Percentiles rank a stretch among this genome's conserved stretches.
phyloP scores from a whole-genome alignment of 2,888 invertebrate genomes.

The Pseudococcus jackbeardsleyi region DNA sequence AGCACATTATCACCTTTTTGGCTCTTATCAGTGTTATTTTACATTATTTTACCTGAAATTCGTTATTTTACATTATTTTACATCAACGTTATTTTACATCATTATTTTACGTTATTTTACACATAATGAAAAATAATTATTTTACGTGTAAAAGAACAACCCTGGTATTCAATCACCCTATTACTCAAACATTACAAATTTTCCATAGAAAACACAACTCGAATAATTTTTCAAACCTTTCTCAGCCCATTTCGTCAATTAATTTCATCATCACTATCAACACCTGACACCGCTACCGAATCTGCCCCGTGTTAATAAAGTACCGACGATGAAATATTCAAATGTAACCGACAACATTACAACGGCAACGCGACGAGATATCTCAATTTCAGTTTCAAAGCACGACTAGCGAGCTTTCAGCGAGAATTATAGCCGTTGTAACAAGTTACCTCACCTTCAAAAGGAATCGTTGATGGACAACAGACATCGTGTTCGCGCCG shows the following conservation, averaged over 20 bases:
- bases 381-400: background rate
- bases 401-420: background rate
- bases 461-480: conserved; percentile 15
- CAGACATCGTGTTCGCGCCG: background rate
- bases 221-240: no score
- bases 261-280: background rate
- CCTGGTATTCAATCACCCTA: no score
- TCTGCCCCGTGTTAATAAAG: background rate
- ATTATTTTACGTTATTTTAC: no score
- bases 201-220: no score
- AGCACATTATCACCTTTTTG: no score
- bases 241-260: background rate
- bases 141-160: no score
- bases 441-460: background rate
- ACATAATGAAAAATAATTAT: no score
- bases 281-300: background rate
- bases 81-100: no score
- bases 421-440: background rate
- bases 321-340: background rate
- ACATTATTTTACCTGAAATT: no score
- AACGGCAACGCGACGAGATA: background rate
- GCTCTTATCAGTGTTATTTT: no score
- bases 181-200: no score
- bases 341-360: background rate
- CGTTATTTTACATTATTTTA: no score